Percentiles rank a stretch among this genome's conserved stretches.
phyloP scores from a whole-genome alignment of 2,888 invertebrate genomes.

The Protonemura montana region DNA sequence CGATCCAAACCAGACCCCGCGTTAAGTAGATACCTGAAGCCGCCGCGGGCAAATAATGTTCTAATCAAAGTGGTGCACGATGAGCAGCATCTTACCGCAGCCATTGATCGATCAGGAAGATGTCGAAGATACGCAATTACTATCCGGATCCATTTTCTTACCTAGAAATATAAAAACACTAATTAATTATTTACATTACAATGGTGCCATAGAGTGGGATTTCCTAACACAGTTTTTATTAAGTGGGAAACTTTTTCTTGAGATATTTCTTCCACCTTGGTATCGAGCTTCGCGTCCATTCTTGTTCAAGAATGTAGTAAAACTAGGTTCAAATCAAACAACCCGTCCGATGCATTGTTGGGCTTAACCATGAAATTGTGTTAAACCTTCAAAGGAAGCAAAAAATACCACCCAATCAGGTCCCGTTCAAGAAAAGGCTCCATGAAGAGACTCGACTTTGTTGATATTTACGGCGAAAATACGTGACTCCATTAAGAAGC shows the following conservation, averaged over 20 bases:
- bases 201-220: background rate
- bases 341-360: background rate
- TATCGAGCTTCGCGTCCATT: background rate
- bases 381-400: background rate
- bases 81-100: background rate
- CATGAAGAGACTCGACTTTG: constrained; percentile 12
- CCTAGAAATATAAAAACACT: background rate
- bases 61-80: background rate
- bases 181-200: background rate
- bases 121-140: background rate
- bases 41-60: background rate
- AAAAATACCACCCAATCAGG: background rate
- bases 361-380: background rate
- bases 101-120: background rate
- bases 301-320: background rate
- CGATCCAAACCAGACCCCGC: background rate
- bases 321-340: background rate
- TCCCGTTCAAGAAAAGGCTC: background rate
- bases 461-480: constrained; percentile 17
- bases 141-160: background rate
- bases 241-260: background rate
- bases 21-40: background rate
- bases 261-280: background rate
- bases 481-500: constrained; percentile 16
- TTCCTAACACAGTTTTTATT: background rate